These are phyloP conservation scores for Lordiphosa mommai DNA, from an alignment of 1,140 invertebrate genomes.

Conservation along the genomic window DNA sequence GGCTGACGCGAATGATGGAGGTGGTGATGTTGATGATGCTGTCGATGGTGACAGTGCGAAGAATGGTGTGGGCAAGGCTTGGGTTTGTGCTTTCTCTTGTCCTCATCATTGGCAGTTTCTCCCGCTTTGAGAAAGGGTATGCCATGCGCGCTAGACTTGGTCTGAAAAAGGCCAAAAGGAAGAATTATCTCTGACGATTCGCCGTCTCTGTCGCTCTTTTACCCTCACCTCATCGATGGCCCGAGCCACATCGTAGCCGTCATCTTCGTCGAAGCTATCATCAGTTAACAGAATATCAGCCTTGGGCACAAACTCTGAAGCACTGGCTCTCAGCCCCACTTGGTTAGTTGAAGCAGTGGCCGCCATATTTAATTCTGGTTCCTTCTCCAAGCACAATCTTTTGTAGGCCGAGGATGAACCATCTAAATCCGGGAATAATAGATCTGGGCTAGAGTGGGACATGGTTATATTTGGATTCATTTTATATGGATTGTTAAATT, in stretches of 20 bases:
- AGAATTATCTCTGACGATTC: neutral
- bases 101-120: slow-evolving; percentile 10
- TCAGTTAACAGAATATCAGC: neutral
- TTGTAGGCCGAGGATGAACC: slow-evolving; percentile 8
- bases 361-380: neutral
- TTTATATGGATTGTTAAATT: neutral
- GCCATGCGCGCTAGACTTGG: slow-evolving; percentile 11
- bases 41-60: no score
- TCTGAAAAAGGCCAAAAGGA: neutral
- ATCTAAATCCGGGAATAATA: neutral
- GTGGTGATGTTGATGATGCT: no score
- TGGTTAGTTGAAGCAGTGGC: neutral
- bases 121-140: slow-evolving; percentile 4
- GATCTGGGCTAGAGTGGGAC: slow-evolving; percentile 1
- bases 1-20: neutral
- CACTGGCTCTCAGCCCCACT: slow-evolving; percentile 19
- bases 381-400: slow-evolving; percentile 1
- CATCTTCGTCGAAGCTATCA: neutral
- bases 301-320: slow-evolving; percentile 28
- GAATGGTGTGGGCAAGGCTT: slow-evolving; percentile 11
- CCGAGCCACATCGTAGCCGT: slow-evolving; percentile 4
- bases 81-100: slow-evolving; percentile 16
- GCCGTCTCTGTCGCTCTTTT: no score
- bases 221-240: slow-evolving; percentile 13
- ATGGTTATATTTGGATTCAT: slow-evolving; percentile 5